Base-by-base conservation (phyloP, 2,888 invertebrate species). In the Scaptomyza parva region DNA sequence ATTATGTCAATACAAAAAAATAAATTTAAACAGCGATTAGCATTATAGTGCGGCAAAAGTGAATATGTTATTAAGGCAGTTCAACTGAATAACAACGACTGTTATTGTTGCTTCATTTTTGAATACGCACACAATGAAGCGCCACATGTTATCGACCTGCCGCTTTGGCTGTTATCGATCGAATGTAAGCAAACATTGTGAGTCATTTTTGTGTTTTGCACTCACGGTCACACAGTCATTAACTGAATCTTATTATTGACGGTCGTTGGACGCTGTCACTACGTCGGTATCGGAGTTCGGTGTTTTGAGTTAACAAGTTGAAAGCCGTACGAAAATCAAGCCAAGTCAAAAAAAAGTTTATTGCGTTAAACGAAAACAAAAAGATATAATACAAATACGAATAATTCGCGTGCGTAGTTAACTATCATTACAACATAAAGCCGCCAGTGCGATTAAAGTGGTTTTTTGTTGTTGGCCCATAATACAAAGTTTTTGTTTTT, bases 341-440 rank as follows among this genome's bases (percentile, higher is more conserved):
- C 41, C 62, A 70, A 67, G 28, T 59, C 51, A 22, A 43, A 68
- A 39, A 22, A 43, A 68, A 39, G 47, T 47, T 26, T 62, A 37
- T 53, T 59, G 58, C 65, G 64, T 24, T 58, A 53, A 54, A 50
- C 59, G 44, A 45, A 52, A 60, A 51, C 37, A 48, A 52, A 52
- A 58, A 44, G 8, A 35, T 59, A 54, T 12, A 43, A 59, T 52
- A 61, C 37, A 50, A 58, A 51, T 43, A 61, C 47, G 52, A 55
- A 51, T 51, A 37, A 33, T 62, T 67, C 58, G 67, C 67, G 73
- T 72, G 73, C 66, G 52, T 53, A 48, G 65, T 75, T 69, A 75
- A 58, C 58, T 50, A 64, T 64, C 39, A 59, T 48, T 44, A 58
- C 54, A 35, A 28, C 47, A 18, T 55, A 60, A 26, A 48, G 17